A percentile compares a stretch with the other conserved stretches of the same genome.
Evolutionary conservation across 2,797 vertebrate genomes (phyloP).

Genomic region (Sarcoramphus papa): DNA sequence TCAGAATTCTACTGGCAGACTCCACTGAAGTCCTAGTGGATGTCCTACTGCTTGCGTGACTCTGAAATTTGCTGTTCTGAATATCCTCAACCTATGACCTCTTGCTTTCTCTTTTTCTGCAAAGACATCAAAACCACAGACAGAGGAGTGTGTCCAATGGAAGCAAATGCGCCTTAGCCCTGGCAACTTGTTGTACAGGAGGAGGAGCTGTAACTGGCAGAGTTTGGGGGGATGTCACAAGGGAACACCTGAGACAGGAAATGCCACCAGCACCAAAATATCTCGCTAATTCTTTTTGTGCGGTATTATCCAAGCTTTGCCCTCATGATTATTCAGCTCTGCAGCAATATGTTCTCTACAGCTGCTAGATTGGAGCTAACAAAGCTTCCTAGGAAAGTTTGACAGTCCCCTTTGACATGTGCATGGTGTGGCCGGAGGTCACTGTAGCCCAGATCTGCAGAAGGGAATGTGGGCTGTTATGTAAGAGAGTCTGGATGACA

Average conservation of each 20-base stretch:
- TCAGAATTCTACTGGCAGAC: neutral
- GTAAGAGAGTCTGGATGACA: accelerated
- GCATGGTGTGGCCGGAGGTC: neutral
- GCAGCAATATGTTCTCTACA: neutral
- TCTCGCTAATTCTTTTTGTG: neutral
- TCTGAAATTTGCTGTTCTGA: neutral
- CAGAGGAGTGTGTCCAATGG: neutral
- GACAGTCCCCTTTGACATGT: neutral
- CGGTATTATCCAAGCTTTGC: neutral
- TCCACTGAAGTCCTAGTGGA: neutral
- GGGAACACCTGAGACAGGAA: neutral
- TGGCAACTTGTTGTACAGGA: neutral
- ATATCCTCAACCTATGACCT: neutral
- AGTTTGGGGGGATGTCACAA: neutral
- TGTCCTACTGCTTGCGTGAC: neutral
- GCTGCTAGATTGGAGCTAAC: neutral
- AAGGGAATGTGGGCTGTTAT: neutral
- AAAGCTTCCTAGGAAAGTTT: neutral
- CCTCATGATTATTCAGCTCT: neutral
- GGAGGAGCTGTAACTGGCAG: neutral
- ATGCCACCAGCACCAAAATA: neutral
- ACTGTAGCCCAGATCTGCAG: neutral
- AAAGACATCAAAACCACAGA: neutral
- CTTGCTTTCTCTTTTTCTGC: neutral
- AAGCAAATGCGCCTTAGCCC: neutral